A percentile compares a stretch with the other conserved stretches of the same genome.
Evolutionary conservation across 2,888 invertebrate genomes (phyloP).

Genomic region (Amblyteles armatorius): DNA sequence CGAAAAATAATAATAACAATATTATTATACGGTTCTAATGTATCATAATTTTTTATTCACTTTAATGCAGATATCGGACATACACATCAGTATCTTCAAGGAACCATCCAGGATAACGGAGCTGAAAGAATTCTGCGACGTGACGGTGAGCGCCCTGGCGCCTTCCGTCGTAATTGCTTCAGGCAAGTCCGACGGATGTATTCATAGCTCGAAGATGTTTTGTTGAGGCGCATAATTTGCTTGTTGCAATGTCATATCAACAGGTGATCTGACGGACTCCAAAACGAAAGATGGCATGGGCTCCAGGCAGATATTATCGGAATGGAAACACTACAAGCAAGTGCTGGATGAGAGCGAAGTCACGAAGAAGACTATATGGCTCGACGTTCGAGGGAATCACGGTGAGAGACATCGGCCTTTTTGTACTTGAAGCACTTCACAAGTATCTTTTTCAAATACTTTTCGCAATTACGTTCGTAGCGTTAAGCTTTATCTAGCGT

Average conservation of each 20-base stretch:
- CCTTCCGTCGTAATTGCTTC: conserved; percentile 93
- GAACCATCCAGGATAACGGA: conserved; percentile 91
- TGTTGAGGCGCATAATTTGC: not conserved
- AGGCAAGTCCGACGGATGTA: conserved; percentile 85
- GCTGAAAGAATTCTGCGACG: conserved; percentile 92
- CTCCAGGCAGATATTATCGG: conserved; percentile 92
- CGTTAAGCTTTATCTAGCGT: no score
- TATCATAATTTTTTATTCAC: conserved; percentile 72
- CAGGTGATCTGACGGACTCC: conserved; percentile 94
- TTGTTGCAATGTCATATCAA: not conserved
- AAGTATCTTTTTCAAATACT: no score
- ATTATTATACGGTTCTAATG: not conserved
- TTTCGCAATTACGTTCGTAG: no score
- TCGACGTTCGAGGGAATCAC: conserved; percentile 97
- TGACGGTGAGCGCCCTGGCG: conserved; percentile 89
- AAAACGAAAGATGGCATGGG: conserved; percentile 92
- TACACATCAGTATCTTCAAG: conserved; percentile 94
- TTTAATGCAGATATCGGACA: conserved; percentile 91
- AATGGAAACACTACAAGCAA: conserved; percentile 93
- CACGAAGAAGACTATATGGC: conserved; percentile 90
- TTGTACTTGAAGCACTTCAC: no score
- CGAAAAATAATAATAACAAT: no score
- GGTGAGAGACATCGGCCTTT: conserved; percentile 85
- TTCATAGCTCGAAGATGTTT: not conserved
- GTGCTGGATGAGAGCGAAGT: conserved; percentile 89